Evolutionary conservation across 23 tunicate species (phyloP).

Genomic region (Trididemnum clinides): DNA sequence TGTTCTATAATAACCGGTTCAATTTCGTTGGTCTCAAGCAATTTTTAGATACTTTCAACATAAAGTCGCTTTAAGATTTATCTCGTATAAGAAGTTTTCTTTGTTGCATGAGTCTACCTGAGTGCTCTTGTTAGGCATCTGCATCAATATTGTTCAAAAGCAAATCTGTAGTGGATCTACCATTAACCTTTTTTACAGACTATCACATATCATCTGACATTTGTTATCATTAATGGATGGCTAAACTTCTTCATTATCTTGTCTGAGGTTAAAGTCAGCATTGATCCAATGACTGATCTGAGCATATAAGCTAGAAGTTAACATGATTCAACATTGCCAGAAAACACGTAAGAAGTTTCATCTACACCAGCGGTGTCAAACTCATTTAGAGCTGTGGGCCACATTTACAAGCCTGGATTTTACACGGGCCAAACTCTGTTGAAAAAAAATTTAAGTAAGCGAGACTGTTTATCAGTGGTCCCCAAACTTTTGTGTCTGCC

Average conservation of each 20-base stretch:
- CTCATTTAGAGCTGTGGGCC: no score
- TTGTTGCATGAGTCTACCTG: not conserved
- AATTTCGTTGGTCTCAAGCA: not conserved
- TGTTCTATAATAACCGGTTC: not conserved
- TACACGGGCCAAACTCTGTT: no score
- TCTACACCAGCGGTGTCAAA: no score
- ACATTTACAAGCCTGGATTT: no score
- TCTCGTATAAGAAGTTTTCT: not conserved
- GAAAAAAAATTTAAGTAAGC: no score
- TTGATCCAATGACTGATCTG: not conserved
- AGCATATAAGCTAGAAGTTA: no score
- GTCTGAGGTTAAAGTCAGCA: not conserved
- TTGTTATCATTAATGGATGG: not conserved
- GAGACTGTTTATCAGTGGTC: no score
- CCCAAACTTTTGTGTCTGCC: no score
- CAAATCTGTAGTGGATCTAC: no score
- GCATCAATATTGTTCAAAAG: no score
- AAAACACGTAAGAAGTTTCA: no score
- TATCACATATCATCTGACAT: not conserved
- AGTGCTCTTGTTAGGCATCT: not conserved
- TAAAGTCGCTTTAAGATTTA: not conserved
- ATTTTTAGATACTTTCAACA: not conserved
- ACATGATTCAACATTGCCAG: no score
- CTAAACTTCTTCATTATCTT: not conserved
- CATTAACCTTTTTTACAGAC: not conserved